Base-by-base conservation (phyloP, 2,797 vertebrate genomes). In the Varecia variegata region DNA sequence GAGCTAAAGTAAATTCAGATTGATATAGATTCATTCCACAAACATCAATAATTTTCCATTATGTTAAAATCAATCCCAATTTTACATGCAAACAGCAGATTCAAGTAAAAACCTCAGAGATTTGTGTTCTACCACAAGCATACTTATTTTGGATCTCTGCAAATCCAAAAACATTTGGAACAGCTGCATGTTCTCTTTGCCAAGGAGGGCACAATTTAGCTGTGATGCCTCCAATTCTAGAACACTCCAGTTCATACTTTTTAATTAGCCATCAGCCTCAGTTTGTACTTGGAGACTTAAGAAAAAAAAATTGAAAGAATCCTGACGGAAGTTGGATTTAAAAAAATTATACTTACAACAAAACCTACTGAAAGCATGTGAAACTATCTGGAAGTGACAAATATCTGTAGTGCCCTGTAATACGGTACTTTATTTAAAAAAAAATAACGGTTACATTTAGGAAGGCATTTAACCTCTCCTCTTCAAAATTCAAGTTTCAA, bases 1-100 rank as follows among this genome's bases (percentile, higher is more conserved):
- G 54, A 62, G 32, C 27, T 89, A 96, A 97, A 84, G 60, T 83
- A 93, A 96, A 97, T 83, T 98, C 86, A 97, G 85, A 95, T 93
- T 97, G 67, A n/a, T 97, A 98, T 95, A 95, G 96, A 97, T 84
- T 88, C 60, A 97, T 38, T 94, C 30, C 54, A 74, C 93, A 96
- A 96, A 90, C 93, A 98, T 97, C 80, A 65, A 97, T 97, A 97
- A 93, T 96, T 96, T 97, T 95, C 79, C 25, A 89, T 97, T 98
- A 98, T 76, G 47, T 93, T 94, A 98, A 98, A 98, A 92, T 97
- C 94, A 97, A 97, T 98, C 82, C n/a, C 0, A 92, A 50, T 96
- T 97, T 98, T 95, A 93, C 74, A 96, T 71, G 38, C 93, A 25
- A 95, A 89, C 13, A 92, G 32, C 23, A 98, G 74, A 97, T 93